Conservation (phyloP, 2,797 vertebrate species). For the Liasis olivaceus region DNA sequence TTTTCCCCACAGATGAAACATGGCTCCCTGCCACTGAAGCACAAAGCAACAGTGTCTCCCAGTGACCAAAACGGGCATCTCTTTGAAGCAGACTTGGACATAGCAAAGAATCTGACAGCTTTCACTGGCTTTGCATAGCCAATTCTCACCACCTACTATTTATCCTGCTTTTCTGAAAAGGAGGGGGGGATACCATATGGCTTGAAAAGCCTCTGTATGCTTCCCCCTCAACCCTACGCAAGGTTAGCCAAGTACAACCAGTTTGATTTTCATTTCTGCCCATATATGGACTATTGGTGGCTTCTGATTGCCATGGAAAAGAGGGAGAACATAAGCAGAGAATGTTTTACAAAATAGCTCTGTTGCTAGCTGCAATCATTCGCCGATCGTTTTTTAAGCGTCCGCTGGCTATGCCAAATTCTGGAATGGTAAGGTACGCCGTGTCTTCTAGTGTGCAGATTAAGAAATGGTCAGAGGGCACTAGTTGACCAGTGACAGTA, state of each 20-base stretch:
- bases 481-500: no score
- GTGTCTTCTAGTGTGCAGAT: background rate
- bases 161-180: background rate
- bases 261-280: background rate
- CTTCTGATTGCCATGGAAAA: background rate
- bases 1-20: background rate
- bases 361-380: background rate
- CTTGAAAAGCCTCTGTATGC: background rate
- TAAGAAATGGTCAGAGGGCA: background rate
- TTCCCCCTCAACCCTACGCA: background rate
- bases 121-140: background rate
- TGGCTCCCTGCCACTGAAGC: background rate
- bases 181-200: background rate
- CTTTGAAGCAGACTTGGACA: background rate
- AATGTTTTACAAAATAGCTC: background rate
- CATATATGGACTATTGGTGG: background rate
- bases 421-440: background rate
- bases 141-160: constrained; percentile 28
- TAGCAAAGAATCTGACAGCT: background rate
- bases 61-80: background rate
- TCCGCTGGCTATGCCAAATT: background rate
- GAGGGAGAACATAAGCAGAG: background rate
- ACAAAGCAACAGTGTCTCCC: constrained; percentile 54
- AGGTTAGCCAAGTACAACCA: background rate
- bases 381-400: background rate